Percentiles rank a stretch among this genome's conserved stretches.
phyloP scores from a whole-genome alignment of 2,797 vertebrate genomes.

The Nannoperca australis region DNA sequence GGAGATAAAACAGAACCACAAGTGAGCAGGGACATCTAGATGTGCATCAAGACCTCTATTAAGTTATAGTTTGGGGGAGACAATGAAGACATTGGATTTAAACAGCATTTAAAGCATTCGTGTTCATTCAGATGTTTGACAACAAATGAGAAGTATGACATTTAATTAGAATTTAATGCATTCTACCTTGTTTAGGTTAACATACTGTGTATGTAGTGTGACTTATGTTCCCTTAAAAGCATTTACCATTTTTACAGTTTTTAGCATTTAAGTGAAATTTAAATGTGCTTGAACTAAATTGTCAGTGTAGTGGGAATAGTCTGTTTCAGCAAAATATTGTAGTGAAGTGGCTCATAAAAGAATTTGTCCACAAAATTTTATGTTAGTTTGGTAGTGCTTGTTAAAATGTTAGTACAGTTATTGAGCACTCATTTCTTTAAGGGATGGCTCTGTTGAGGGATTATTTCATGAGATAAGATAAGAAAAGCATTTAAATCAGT shows the following conservation, averaged over 20 bases:
- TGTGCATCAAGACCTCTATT: conserved; percentile 40
- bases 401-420: neutral
- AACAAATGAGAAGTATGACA: conserved; percentile 7
- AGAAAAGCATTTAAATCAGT: neutral
- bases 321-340: neutral
- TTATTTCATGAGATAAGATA: neutral
- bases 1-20: conserved; percentile 76
- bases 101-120: neutral
- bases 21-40: conserved; percentile 91
- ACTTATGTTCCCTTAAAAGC: neutral
- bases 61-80: conserved; percentile 37
- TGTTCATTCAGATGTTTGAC: conserved; percentile 11
- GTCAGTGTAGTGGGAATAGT: neutral
- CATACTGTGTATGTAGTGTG: neutral
- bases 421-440: neutral
- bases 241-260: neutral
- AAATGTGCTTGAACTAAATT: conserved; percentile 5
- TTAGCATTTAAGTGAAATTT: conserved; percentile 5
- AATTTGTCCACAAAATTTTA: neutral
- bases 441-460: neutral
- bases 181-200: neutral
- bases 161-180: neutral
- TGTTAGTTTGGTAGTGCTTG: neutral
- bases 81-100: conserved; percentile 6
- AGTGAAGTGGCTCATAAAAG: neutral